Conservation (phyloP, 2,113 vertebrate genomes). For the Willisornis vidua region DNA sequence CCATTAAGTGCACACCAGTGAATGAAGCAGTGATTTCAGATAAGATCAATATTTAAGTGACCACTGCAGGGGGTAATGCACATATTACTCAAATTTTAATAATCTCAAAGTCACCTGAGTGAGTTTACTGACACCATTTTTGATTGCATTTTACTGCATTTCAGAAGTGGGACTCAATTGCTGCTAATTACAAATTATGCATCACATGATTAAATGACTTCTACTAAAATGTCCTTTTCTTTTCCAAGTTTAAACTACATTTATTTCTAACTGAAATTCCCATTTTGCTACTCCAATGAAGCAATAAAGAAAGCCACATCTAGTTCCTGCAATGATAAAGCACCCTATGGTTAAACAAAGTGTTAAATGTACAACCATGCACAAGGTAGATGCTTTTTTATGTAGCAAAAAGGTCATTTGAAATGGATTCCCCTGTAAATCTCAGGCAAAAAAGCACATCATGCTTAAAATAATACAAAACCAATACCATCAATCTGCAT, state of each 20-base stretch:
- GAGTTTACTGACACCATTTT: not conserved
- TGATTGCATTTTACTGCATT: not conserved
- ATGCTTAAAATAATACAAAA: conserved; percentile 11
- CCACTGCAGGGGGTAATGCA: not conserved
- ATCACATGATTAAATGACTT: not conserved
- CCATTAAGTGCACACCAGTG: not conserved
- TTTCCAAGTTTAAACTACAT: not conserved
- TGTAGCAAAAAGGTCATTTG: not conserved
- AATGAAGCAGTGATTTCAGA: not conserved
- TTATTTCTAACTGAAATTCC: not conserved
- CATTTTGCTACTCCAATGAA: not conserved
- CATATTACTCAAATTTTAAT: not conserved
- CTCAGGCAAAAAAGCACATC: not conserved
- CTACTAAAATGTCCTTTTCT: not conserved
- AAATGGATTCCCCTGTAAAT: not conserved
- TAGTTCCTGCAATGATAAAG: not conserved
- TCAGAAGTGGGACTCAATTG: not conserved
- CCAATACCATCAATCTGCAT: conserved; percentile 90
- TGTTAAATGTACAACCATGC: conserved; percentile 60
- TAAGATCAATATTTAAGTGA: not conserved
- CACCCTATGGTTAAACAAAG: conserved; percentile 22
- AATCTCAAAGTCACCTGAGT: not conserved
- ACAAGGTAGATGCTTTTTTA: conserved; percentile 52
- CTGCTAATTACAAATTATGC: not conserved
- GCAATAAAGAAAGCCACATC: not conserved